phyloP scores from a whole-genome alignment of 2,797 vertebrate genomes.

The Pygocentrus nattereri region DNA sequence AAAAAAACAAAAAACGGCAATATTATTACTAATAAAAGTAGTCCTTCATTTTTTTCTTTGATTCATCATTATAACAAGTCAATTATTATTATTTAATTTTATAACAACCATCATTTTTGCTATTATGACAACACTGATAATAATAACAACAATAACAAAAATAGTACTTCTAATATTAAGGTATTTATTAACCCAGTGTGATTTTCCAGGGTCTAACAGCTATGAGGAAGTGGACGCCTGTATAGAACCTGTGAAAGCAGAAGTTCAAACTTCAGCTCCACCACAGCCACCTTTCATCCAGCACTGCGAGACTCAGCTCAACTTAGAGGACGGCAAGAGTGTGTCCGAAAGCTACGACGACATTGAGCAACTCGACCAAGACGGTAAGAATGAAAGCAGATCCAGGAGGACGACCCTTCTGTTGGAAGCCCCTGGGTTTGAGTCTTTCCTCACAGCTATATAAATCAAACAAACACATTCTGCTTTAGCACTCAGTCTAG shows the following conservation, averaged over 20 bases:
- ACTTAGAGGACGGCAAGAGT: neutral
- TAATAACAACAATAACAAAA: neutral
- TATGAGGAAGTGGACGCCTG: constrained; percentile 1
- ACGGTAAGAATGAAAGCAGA: constrained; percentile 1
- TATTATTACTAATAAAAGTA: too few relatives aligned
- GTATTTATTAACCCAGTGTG: neutral
- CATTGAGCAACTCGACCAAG: neutral
- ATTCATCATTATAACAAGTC: neutral
- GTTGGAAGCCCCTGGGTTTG: too few relatives aligned
- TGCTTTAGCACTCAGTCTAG: too few relatives aligned
- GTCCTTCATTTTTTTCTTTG: too few relatives aligned
- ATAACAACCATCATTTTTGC: neutral
- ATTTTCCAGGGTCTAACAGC: constrained; percentile 26
- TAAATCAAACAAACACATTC: too few relatives aligned
- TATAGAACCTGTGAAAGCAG: neutral
- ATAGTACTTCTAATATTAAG: too few relatives aligned
- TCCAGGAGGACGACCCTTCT: too few relatives aligned
- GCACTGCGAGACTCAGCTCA: neutral
- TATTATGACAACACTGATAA: too few relatives aligned
- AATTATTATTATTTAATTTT: too few relatives aligned
- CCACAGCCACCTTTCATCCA: neutral
- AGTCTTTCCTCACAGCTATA: too few relatives aligned
- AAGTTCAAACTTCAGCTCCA: neutral
- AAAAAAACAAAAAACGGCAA: too few relatives aligned
- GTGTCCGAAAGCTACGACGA: constrained; percentile 34